phyloP scores from a whole-genome alignment of 2,113 vertebrate genomes.

The Aix galericulata region DNA sequence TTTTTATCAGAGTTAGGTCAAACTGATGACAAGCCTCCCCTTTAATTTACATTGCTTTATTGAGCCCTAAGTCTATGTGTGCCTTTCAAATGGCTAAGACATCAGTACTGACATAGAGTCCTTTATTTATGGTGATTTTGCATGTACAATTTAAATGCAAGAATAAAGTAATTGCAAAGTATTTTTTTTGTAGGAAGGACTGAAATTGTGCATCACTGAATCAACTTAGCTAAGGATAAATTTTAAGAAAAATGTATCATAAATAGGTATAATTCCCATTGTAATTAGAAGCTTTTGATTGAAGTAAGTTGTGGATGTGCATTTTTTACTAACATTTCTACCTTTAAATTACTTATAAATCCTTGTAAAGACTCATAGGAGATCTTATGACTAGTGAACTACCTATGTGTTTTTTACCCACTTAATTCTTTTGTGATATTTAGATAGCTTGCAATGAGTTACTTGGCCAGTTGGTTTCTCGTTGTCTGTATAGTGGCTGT shows the following conservation, averaged over 20 bases:
- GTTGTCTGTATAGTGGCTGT: too few relatives aligned
- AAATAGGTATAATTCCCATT: background rate
- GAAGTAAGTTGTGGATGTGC: fast-evolving
- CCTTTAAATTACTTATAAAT: background rate
- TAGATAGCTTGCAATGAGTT: background rate
- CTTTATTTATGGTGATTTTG: background rate
- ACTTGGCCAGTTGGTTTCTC: fast-evolving
- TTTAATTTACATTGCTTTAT: background rate
- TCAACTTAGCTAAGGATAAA: background rate
- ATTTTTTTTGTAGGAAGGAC: background rate
- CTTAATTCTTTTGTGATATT: background rate
- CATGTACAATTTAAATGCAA: background rate
- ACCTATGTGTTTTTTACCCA: background rate
- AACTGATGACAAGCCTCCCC: background rate
- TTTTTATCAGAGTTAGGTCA: background rate
- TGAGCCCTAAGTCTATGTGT: background rate
- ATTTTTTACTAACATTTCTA: background rate
- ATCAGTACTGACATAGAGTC: background rate
- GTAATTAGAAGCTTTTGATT: background rate
- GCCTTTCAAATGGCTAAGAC: background rate
- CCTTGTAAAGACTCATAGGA: background rate
- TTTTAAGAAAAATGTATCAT: background rate
- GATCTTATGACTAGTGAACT: background rate
- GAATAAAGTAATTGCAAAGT: background rate
- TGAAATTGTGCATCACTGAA: background rate